These are phyloP conservation scores for Podarcis raffonei DNA, from an alignment of 2,113 vertebrate species.

Conservation along the genomic window DNA sequence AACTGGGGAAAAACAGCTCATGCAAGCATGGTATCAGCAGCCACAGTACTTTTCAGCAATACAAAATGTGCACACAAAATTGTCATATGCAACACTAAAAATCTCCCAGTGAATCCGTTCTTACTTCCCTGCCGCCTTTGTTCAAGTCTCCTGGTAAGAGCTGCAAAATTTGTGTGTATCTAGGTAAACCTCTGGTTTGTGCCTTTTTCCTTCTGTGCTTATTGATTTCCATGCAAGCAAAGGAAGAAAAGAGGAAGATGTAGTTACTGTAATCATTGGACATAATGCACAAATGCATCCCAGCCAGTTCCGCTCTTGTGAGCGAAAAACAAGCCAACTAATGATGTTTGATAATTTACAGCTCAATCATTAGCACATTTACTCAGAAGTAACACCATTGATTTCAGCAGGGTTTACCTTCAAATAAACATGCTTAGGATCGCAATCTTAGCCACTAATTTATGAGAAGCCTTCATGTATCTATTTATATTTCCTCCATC, in stretches of 20 bases:
- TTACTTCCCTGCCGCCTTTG: neutral
- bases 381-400: neutral
- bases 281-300: neutral
- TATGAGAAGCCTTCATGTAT: neutral
- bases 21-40: neutral
- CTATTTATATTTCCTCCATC: neutral
- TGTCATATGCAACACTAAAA: neutral
- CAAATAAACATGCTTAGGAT: neutral
- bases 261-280: neutral
- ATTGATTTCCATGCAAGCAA: neutral
- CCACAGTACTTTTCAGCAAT: neutral
- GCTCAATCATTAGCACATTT: neutral
- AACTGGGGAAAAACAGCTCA: neutral
- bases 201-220: neutral
- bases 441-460: neutral
- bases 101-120: neutral
- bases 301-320: neutral
- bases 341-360: neutral
- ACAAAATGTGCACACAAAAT: neutral
- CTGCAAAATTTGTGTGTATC: neutral
- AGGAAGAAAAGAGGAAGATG: neutral
- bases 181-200: neutral
- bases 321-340: neutral
- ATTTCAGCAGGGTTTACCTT: no score
- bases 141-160: neutral